These are phyloP conservation scores for Neotoma lepida DNA, from an alignment of 2,113 vertebrate genomes.

Conservation along the genomic window DNA sequence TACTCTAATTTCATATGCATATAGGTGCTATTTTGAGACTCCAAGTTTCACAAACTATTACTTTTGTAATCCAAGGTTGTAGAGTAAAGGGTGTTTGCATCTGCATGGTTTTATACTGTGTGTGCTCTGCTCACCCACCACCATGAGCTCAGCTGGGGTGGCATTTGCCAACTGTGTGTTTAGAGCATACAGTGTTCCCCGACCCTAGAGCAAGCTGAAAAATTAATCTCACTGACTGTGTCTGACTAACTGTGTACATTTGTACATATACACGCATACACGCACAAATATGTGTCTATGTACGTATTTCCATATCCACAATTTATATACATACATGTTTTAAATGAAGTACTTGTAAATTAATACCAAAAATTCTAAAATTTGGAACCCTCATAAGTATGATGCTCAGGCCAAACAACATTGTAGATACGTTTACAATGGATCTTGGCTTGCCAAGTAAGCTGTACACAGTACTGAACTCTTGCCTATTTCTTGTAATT, in stretches of 20 bases:
- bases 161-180: neutral
- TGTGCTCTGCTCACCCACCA: too few relatives aligned
- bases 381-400: neutral
- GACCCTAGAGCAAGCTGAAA: neutral
- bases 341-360: neutral
- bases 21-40: neutral
- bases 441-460: neutral
- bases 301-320: neutral
- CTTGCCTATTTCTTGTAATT: neutral
- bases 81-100: neutral
- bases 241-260: neutral
- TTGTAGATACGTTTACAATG: too few relatives aligned
- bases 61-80: neutral
- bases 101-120: neutral
- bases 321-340: neutral
- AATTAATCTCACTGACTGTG: neutral
- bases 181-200: neutral
- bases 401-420: neutral
- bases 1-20: neutral
- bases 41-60: neutral
- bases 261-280: neutral
- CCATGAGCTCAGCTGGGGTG: neutral
- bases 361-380: neutral
- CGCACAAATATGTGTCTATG: accelerated
- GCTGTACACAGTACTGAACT: neutral